Base-by-base conservation (phyloP, 2,113 vertebrate genomes). In the Sander vitreus region DNA sequence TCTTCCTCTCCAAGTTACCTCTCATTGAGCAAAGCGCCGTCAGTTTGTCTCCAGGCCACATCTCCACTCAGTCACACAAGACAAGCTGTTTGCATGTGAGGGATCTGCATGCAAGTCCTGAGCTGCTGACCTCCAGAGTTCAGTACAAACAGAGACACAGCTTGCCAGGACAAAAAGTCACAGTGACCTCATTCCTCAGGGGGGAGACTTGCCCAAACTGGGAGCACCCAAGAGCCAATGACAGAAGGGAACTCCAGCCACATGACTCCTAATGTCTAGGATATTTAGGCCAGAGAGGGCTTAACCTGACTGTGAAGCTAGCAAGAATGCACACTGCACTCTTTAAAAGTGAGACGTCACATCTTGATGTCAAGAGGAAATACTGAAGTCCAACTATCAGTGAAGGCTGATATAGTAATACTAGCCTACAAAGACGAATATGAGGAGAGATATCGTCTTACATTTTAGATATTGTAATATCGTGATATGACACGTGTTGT, bases 141-240 rank as follows among this genome's bases (percentile, higher is more conserved):
- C 65, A 76, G 16, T 2, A 43, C 30, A 76, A 30, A 51, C 60
- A 67, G 43, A 73, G 53, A 67, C 58, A 73, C 73, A 70, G 74
- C n/a, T 16, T 30, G 19, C 48, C 81, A 18, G 68, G 71, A 75
- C 62, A 43, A 76, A 57, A 25, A 76, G 76, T 74, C 77, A 80
- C 69, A 55, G 25, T 89, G 85, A 79, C 81, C 85, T 80, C 79
- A 80, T 90, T 90, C 67, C 57, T 80, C 50, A 21, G 62, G 47
- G 71, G 53, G 53, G 57, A 25, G 16, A 71, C 43, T 45, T 0
- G 0, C 19, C 58, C 74, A 76, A 60, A 75, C 23, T 60, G 69
- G 25, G 60, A 70, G 47, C 72, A 75, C 50, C 62, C 39, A 54
- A 10, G 65, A 45, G 47, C 63, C 76, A 81, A 60, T 53, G 69